Conservation (phyloP, 2,797 vertebrate genomes). For the Agapornis canus region DNA sequence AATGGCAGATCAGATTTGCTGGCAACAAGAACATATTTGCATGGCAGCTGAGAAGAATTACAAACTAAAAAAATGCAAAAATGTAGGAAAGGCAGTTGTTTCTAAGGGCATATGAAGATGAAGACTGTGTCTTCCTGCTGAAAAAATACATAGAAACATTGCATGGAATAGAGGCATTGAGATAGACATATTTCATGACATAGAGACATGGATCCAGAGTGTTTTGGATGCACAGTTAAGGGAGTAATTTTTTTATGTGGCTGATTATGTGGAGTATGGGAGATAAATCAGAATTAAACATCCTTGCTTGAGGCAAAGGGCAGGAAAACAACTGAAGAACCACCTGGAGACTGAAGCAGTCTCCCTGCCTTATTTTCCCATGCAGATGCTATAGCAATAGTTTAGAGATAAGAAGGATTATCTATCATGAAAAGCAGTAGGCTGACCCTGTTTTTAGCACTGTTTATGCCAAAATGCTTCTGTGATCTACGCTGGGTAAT, state of each 20-base stretch:
- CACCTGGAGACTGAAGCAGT: not conserved
- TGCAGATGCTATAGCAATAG: not conserved
- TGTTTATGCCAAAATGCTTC: not conserved
- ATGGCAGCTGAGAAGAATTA: not conserved
- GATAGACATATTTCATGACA: not conserved
- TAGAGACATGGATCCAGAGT: not conserved
- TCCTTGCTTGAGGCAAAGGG: not conserved
- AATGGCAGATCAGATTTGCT: not conserved
- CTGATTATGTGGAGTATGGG: not conserved
- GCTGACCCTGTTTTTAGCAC: not conserved
- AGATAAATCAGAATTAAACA: not conserved
- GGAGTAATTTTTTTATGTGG: not conserved
- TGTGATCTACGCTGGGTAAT: not conserved
- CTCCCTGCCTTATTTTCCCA: not conserved
- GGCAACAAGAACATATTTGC: not conserved
- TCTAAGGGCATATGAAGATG: not conserved
- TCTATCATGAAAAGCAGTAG: not conserved
- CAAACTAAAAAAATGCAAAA: not conserved
- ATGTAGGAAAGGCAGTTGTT: not conserved
- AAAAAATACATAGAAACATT: not conserved
- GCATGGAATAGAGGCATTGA: not conserved
- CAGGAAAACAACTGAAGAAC: not conserved
- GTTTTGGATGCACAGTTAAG: not conserved
- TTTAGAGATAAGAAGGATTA: conserved; percentile 3
- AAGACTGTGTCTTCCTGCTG: not conserved